Base-by-base conservation (phyloP, 2,888 invertebrate species). In the Cybosia mesomella region DNA sequence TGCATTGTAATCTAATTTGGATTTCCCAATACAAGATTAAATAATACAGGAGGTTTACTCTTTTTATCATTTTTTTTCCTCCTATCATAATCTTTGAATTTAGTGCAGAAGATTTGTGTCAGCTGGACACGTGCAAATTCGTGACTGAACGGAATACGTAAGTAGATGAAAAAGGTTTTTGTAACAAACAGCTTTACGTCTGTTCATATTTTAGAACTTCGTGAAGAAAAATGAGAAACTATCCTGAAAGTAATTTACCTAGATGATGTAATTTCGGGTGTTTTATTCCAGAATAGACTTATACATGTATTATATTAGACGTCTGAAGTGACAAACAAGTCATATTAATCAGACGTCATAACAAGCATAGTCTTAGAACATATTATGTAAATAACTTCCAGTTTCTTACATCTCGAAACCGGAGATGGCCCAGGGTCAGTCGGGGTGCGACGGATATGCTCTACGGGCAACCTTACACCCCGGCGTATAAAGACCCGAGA, bases 71-170 rank as follows among this genome's bases (percentile, higher is more conserved):
- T 77, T 87, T 87, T 75, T 59, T 75, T 68, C 85, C 85, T 85
- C 86, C 28, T 68, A 72, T 60, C 83, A 80, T 79, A 81, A 80
- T 77, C 75, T 76, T 72, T 69, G 76, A 81, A 82, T 74, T 81
- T 81, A 82, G 83, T 80, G 76, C 78, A 85, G 77, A 83, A 75
- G 76, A 79, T 82, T 84, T 84, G 85, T 83, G 76, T 69, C 59
- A 60, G 66, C 76, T 65, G 73, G 70, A 73, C 76, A 76, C 80
- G 81, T 81, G 81, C 74, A 77, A 76, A 77, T 74, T 70, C 64
- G 65, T 68, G 71, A 81, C 18, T 81, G 84, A 58, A 73, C 71
- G n/a, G 88, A 85, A 86, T 87, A 68, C 75, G 58, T 77, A 87
- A 87, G 77, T 74, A 76, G 77, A 66, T 67, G 58, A 85, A 85